These are phyloP conservation scores for Drosophila bocki DNA, from an alignment of 1,140 invertebrate genomes.

Conservation along the genomic window DNA sequence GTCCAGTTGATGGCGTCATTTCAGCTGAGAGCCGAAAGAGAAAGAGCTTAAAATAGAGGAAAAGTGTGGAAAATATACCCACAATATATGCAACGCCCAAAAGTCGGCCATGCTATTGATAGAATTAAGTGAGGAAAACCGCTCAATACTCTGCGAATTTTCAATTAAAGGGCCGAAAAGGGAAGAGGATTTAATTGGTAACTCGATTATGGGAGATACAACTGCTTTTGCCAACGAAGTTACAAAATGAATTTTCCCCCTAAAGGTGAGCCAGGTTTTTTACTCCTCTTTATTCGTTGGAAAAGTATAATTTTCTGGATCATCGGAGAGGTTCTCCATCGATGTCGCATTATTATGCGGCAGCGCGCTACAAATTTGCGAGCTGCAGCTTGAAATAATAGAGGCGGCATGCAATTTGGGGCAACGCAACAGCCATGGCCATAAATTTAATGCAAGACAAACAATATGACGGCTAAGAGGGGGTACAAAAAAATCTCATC, in stretches of 20 bases:
- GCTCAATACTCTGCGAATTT: background rate
- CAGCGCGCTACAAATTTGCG: slow-evolving; percentile 40
- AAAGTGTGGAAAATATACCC: slow-evolving; percentile 3
- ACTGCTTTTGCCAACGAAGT: slow-evolving; percentile 5
- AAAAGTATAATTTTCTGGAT: slow-evolving; percentile 7
- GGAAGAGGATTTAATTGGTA: slow-evolving; percentile 20
- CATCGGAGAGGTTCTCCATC: slow-evolving; percentile 20
- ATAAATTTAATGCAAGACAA: slow-evolving; percentile 74
- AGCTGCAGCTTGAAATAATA: slow-evolving; percentile 55
- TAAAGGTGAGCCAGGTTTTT: background rate
- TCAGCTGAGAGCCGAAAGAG: background rate
- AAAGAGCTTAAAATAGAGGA: background rate
- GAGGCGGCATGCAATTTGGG: slow-evolving; percentile 56
- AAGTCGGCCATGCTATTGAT: slow-evolving; percentile 45
- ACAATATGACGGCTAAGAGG: slow-evolving; percentile 42
- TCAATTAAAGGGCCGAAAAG: slow-evolving; percentile 8
- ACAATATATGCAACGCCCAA: slow-evolving; percentile 28
- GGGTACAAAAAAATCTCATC: slow-evolving; percentile 67
- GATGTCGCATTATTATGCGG: slow-evolving; percentile 62
- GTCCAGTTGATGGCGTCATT: slow-evolving; percentile 72
- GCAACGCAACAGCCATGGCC: slow-evolving; percentile 40
- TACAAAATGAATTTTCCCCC: background rate
- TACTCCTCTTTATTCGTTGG: background rate
- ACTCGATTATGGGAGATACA: slow-evolving; percentile 15
- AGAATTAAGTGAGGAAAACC: slow-evolving; percentile 14